These are phyloP conservation scores for Drosophila nebulosa DNA, from an alignment of 1,140 invertebrate genomes.

Conservation along the genomic window DNA sequence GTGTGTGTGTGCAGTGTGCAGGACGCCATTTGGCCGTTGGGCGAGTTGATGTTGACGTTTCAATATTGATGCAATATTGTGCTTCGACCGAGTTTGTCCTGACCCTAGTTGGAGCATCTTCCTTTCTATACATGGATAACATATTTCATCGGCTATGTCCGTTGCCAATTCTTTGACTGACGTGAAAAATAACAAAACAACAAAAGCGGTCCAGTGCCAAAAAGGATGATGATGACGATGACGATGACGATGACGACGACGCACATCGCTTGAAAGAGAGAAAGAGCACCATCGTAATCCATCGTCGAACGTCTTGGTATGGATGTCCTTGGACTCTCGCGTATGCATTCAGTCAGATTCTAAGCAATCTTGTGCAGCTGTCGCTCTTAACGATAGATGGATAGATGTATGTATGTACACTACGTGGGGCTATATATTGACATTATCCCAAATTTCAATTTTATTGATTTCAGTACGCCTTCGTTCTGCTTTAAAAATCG, in stretches of 20 bases:
- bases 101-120: neutral
- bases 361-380: conserved; percentile 67
- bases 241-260: conserved; percentile 16
- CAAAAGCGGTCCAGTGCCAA: conserved; percentile 67
- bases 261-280: conserved; percentile 13
- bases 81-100: conserved; percentile 47
- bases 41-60: conserved; percentile 78
- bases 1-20: conserved; percentile 30
- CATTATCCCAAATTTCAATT: neutral
- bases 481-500: neutral
- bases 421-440: neutral
- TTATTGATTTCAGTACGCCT: neutral
- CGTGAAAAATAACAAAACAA: conserved; percentile 79
- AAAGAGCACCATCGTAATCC: conserved; percentile 61
- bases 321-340: conserved; percentile 58
- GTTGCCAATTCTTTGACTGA: conserved; percentile 76
- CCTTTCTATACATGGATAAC: conserved; percentile 31
- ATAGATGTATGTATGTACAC: conserved; percentile 29
- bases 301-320: conserved; percentile 59
- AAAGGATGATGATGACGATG: conserved; percentile 65
- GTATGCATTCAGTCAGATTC: conserved; percentile 14
- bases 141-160: conserved; percentile 73
- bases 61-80: conserved; percentile 75
- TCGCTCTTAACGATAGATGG: conserved; percentile 59
- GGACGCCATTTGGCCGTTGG: conserved; percentile 62